A percentile compares a stretch with the other conserved stretches of the same genome.
phyloP scores from a whole-genome alignment of 2,113 vertebrate genomes.

The Xenopus laevis region DNA sequence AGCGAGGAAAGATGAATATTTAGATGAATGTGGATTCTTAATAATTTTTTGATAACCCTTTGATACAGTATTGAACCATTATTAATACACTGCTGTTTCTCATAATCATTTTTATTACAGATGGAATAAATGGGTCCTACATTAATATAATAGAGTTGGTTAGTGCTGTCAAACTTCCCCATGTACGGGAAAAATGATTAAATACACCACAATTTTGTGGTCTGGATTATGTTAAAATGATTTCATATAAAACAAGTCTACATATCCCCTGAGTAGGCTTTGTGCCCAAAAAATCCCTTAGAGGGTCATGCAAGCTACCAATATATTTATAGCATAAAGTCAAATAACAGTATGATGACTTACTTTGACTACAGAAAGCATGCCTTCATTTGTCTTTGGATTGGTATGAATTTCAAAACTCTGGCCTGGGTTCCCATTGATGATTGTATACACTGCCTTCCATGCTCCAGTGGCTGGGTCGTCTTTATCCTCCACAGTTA shows the following conservation, averaged over 20 bases:
- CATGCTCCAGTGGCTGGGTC: constrained; percentile 85
- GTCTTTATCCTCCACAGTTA: constrained; percentile 88
- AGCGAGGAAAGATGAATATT: constrained; percentile 9
- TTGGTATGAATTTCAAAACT: constrained; percentile 94
- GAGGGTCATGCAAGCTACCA: too few species aligned
- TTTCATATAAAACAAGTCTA: too few species aligned
- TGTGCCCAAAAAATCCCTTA: too few species aligned
- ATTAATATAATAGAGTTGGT: neutral
- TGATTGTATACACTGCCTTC: constrained; percentile 89
- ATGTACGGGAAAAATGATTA: too few species aligned
- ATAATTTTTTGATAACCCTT: constrained; percentile 15
- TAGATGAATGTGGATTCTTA: neutral
- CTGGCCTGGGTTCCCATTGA: constrained; percentile 85
- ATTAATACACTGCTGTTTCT: constrained; percentile 4
- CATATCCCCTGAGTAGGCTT: too few species aligned
- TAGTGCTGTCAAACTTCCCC: neutral
- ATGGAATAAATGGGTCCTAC: too few species aligned
- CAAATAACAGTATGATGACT: constrained; percentile 24
- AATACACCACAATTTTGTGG: too few species aligned
- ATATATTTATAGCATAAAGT: too few species aligned
- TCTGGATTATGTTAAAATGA: too few species aligned
- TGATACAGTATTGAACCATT: neutral
- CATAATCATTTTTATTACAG: neutral
- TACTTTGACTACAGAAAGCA: constrained; percentile 94
- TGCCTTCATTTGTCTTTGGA: constrained; percentile 90